phyloP scores from a whole-genome alignment of 2,888 invertebrate genomes.

The Drosophila flavopinicola region DNA sequence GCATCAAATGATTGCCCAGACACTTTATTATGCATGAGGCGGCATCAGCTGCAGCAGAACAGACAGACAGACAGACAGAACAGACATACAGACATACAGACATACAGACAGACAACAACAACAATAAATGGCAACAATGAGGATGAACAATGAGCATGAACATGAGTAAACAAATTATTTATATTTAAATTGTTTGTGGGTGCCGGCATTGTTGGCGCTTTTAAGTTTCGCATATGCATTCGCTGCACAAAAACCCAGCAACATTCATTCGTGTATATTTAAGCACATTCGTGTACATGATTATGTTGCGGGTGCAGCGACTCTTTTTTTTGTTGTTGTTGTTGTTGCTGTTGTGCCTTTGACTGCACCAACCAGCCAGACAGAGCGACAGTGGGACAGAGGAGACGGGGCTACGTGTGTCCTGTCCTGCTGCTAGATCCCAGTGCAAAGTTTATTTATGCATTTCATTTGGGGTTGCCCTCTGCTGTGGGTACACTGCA shows the following conservation, averaged over 20 bases:
- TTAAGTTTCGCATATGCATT: conserved; percentile 60
- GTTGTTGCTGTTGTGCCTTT: conserved; percentile 50
- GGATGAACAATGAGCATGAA: conserved; percentile 71
- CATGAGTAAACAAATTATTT: conserved; percentile 75
- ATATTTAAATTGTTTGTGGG: conserved; percentile 77
- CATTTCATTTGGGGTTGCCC: conserved; percentile 73
- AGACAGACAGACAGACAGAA: no score
- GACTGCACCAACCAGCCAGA: conserved; percentile 41
- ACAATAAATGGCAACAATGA: conserved; percentile 39
- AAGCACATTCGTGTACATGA: conserved; percentile 56
- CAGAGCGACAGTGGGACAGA: conserved; percentile 25
- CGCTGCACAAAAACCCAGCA: conserved; percentile 21
- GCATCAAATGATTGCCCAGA: conserved; percentile 78
- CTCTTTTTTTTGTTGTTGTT: conserved; percentile 29
- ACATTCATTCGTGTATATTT: conserved; percentile 1
- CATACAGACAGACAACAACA: no score
- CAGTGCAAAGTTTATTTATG: conserved; percentile 70
- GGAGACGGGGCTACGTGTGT: conserved; percentile 30
- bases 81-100: no score
- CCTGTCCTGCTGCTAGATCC: conserved; percentile 28
- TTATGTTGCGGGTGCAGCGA: conserved; percentile 68
- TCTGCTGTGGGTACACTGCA: conserved; percentile 36
- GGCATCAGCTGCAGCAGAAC: conserved; percentile 32
- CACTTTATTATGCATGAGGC: conserved; percentile 80
- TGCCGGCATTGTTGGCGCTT: conserved; percentile 58